Base-by-base conservation (phyloP, 2,797 vertebrate species). In the Scolopax rusticola region DNA sequence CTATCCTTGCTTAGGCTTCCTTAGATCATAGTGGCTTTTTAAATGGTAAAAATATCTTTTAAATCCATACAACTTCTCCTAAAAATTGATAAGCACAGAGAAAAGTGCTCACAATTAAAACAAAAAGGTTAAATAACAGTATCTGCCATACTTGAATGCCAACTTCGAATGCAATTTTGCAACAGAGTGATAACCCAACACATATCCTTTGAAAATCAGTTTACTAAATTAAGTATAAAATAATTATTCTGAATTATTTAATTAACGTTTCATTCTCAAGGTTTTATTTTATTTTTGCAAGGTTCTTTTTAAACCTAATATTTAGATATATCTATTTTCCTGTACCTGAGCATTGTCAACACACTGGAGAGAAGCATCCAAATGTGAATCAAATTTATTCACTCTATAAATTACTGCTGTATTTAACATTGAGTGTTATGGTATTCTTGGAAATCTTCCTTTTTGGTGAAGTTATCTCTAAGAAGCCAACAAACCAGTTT, bases 381-480 rank as follows among this genome's bases (percentile, higher is more conserved):
- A 87, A 91, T 25, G 30, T 27, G 33, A 89, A 76, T 84, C 19
- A 54, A 43, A 78, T 90, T 61, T 87, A 67, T 92, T 79, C 36
- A 2, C 43, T 89, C 53, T 57, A 32, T 75, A 79, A 69, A 78
- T 88, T 78, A 65, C 54, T 79, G 30, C 79, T 88, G 24, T 84
- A 59, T 93, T 92, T 95, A 86, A 78, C 36, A 27, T 16, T 11
- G 30, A 33, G 41, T 33, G 25, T 84, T 88, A 47, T 64, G 43
- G 6, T 79, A 65, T 95, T 93, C 65, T 86, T 91, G 64, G 74
- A 88, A 92, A 67, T 84, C 63, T 70, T 95, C 33, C 24, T 87
- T 87, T 85, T 59, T 41, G 41, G 36, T 74, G 75, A 88, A 75
- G 33, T 43, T 87, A 47, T 54, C 40, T 48, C 33, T 84, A 61